Evolutionary conservation across 2,888 invertebrate genomes (phyloP).

Genomic region (Oegoconia quadripuncta): DNA sequence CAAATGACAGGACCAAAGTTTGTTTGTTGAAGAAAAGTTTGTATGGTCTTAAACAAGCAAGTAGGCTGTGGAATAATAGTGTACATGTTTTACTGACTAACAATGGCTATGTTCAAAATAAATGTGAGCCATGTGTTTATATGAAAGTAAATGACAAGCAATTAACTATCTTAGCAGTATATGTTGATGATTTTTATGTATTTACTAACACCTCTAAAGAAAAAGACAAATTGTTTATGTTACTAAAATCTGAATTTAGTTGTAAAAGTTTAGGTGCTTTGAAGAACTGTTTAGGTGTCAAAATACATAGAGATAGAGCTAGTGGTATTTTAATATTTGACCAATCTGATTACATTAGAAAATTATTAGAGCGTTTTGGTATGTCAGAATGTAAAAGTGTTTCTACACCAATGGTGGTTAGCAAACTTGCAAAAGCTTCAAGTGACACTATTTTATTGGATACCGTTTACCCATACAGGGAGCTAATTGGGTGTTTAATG

Average conservation of each 20-base stretch:
- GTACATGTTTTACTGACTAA: slow-evolving; percentile 9
- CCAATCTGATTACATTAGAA: not conserved
- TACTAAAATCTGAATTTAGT: slow-evolving; percentile 8
- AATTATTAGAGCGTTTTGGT: not conserved
- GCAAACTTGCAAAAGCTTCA: too few relatives aligned
- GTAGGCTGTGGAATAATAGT: too few relatives aligned
- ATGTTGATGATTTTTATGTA: too few relatives aligned
- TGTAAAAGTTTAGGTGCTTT: slow-evolving; percentile 13
- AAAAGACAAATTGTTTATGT: slow-evolving; percentile 1
- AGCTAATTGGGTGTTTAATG: too few relatives aligned
- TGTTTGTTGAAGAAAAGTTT: too few relatives aligned
- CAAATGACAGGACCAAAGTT: too few relatives aligned
- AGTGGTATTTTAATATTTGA: too few relatives aligned
- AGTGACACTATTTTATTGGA: too few relatives aligned
- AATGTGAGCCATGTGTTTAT: slow-evolving; percentile 20
- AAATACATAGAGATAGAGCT: too few relatives aligned
- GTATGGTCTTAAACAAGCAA: too few relatives aligned
- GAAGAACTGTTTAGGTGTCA: slow-evolving; percentile 15
- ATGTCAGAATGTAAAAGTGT: not conserved
- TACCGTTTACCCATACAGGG: too few relatives aligned
- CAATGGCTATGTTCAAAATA: slow-evolving; percentile 12
- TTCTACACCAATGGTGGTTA: not conserved
- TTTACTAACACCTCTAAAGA: slow-evolving; percentile 1
- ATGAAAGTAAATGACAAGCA: slow-evolving; percentile 7
- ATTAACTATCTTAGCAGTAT: too few relatives aligned